A percentile compares a stretch with the other conserved stretches of the same genome.
These are phyloP conservation scores for Rhopalosiphum nymphaeae DNA, from an alignment of 2,888 invertebrate genomes.

Conservation along the genomic window DNA sequence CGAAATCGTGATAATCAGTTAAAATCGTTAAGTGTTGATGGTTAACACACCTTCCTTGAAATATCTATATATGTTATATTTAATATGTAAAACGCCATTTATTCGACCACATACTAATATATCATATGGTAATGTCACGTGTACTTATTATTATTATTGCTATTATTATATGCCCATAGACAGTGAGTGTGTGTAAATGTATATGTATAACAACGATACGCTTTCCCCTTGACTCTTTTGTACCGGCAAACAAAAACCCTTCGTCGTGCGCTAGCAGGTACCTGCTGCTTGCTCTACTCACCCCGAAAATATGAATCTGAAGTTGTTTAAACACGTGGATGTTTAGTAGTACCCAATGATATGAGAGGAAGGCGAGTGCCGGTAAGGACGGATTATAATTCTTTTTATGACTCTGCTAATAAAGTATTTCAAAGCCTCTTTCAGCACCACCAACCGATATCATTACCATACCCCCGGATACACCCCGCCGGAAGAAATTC, in stretches of 20 bases:
- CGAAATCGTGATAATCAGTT: neutral
- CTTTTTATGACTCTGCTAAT: constrained; percentile 51
- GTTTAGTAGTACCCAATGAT: constrained; percentile 8
- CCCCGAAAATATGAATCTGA: constrained; percentile 16
- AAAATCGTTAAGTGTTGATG: neutral
- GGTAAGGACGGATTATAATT: constrained; percentile 26
- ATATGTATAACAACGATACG: neutral
- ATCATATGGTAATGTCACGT: neutral
- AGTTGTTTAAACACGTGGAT: constrained; percentile 48
- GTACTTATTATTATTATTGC: neutral
- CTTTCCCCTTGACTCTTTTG: constrained; percentile 25
- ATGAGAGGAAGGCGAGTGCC: neutral
- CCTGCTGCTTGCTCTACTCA: neutral
- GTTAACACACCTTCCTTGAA: neutral
- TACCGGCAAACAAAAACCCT: constrained; percentile 28
- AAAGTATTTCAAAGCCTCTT: constrained; percentile 58
- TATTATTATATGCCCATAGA: neutral
- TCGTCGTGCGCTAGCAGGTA: neutral
- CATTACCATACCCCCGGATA: neutral
- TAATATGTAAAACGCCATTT: neutral
- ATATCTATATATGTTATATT: neutral
- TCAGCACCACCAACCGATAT: neutral
- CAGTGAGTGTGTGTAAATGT: neutral
- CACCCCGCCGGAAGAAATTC: neutral
- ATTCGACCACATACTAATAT: neutral